Evolutionary conservation across 2,888 invertebrate genomes (phyloP).

Genomic region (Drosophila seclusa): DNA sequence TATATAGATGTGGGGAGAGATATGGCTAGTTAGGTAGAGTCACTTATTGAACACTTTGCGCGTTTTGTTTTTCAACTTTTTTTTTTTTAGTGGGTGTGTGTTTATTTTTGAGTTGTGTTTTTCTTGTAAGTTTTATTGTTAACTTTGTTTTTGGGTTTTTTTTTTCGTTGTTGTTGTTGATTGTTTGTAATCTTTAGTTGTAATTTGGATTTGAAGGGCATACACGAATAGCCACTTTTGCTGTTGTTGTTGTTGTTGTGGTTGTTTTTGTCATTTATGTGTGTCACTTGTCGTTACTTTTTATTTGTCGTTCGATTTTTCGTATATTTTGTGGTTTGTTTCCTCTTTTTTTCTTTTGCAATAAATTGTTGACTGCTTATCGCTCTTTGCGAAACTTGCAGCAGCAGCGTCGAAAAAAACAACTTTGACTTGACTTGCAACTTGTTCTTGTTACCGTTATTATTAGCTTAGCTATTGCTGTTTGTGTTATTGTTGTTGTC

Average conservation of each 20-base stretch:
- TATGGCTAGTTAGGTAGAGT: slow-evolving; percentile 18
- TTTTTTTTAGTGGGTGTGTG: slow-evolving; percentile 44
- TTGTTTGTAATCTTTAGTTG: slow-evolving; percentile 41
- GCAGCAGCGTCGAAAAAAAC: slow-evolving; percentile 32
- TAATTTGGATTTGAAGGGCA: slow-evolving; percentile 62
- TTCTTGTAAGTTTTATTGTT: slow-evolving; percentile 42
- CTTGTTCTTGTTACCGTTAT: slow-evolving; percentile 52
- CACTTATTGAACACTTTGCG: slow-evolving; percentile 46
- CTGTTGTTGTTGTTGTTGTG: slow-evolving; percentile 20
- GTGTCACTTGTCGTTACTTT: slow-evolving; percentile 51
- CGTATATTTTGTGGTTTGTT: slow-evolving; percentile 32
- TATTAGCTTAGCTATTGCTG: slow-evolving; percentile 6
- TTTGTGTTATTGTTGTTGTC: not conserved
- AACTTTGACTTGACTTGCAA: slow-evolving; percentile 51
- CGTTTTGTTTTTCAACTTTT: slow-evolving; percentile 6
- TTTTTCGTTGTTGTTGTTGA: slow-evolving; percentile 12
- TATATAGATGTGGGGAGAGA: slow-evolving; percentile 8
- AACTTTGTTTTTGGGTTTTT: slow-evolving; percentile 44
- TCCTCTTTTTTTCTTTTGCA: slow-evolving; percentile 15
- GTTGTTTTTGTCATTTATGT: slow-evolving; percentile 28
- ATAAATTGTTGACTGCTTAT: slow-evolving; percentile 24
- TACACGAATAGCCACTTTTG: slow-evolving; percentile 39
- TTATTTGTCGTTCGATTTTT: slow-evolving; percentile 26
- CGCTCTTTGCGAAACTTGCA: slow-evolving; percentile 31
- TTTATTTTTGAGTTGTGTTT: slow-evolving; percentile 24